Percentiles rank a stretch among this genome's conserved stretches.
phyloP scores from a whole-genome alignment of 1,140 invertebrate genomes.

The Limonius californicus region DNA sequence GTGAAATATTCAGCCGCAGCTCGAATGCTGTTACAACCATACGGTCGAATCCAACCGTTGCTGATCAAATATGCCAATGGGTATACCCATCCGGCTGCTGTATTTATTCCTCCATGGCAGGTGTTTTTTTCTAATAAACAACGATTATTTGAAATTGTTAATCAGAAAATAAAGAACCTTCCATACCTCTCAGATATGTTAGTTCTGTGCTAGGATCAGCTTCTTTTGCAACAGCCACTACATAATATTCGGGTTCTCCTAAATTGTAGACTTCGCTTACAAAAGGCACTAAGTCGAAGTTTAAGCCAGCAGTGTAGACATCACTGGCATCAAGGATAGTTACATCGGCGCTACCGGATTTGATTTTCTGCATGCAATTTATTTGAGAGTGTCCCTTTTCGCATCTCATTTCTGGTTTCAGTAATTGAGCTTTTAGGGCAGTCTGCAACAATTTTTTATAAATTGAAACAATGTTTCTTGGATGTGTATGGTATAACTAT shows the following conservation, averaged over 20 bases:
- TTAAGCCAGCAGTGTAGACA: constrained; percentile 84
- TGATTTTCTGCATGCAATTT: constrained; percentile 84
- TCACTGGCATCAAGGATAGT: constrained; percentile 89
- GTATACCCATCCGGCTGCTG: constrained; percentile 93
- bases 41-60: constrained; percentile 88
- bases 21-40: constrained; percentile 84
- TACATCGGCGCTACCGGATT: constrained; percentile 78
- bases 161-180: not conserved
- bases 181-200: constrained; percentile 74
- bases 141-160: not conserved
- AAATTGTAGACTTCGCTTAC: constrained; percentile 88
- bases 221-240: constrained; percentile 89
- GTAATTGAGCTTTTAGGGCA: constrained; percentile 78
- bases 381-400: constrained; percentile 80
- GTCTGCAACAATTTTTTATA: constrained; percentile 51
- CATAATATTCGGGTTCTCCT: constrained; percentile 83
- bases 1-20: constrained; percentile 91
- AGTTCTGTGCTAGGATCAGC: constrained; percentile 82
- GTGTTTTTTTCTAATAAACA: constrained; percentile 64
- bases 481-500: not conserved
- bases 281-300: constrained; percentile 78
- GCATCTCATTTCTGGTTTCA: constrained; percentile 87
- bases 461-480: not conserved
- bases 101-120: constrained; percentile 89
- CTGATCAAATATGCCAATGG: constrained; percentile 90